Conservation (phyloP, 2,113 vertebrate species). For the Anser cygnoides region DNA sequence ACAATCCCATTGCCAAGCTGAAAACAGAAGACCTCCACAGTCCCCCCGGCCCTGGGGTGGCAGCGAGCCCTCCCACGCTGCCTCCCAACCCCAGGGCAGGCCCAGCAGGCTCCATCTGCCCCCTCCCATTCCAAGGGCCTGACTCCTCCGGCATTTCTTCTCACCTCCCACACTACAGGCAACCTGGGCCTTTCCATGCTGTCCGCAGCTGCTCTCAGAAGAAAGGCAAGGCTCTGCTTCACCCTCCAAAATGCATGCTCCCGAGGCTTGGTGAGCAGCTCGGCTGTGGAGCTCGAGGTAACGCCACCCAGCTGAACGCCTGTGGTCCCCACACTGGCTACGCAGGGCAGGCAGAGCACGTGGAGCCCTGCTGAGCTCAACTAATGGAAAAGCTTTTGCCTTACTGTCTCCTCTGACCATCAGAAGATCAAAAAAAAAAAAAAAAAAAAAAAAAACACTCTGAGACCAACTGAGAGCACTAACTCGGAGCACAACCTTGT, state of each 20-base stretch:
- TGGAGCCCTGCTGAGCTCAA: background rate
- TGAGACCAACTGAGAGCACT: background rate
- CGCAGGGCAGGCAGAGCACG: background rate
- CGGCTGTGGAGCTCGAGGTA: background rate
- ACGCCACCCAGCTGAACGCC: background rate
- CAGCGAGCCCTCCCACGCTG: background rate
- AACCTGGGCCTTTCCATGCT: background rate
- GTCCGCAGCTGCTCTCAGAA: background rate
- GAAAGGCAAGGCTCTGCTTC: background rate
- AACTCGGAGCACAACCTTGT: background rate
- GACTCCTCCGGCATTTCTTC: conserved; percentile 55
- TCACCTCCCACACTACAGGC: conserved; percentile 27
- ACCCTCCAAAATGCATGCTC: background rate
- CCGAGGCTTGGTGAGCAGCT: background rate
- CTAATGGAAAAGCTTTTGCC: background rate
- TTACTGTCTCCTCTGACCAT: background rate
- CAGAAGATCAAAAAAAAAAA: background rate
- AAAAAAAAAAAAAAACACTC: background rate
- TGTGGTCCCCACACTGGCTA: rapidly evolving
- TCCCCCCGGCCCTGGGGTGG: background rate
- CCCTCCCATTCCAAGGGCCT: conserved; percentile 50
- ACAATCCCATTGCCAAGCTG: background rate
- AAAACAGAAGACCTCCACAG: background rate
- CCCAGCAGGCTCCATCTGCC: background rate
- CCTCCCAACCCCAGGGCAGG: background rate